Conservation (phyloP, 2,888 invertebrate species). For the Diarsia rubi region DNA sequence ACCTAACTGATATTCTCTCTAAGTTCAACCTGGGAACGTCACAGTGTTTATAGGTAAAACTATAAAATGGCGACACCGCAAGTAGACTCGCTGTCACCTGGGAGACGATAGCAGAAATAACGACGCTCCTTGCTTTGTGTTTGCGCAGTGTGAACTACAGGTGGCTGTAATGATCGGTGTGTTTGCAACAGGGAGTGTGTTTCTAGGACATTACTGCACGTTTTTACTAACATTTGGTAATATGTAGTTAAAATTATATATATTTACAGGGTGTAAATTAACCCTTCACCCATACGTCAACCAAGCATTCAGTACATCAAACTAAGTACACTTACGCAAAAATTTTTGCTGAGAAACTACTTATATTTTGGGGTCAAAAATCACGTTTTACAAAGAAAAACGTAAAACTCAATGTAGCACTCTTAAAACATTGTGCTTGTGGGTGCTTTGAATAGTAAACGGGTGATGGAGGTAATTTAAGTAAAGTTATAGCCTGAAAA, state of each 20-base stretch:
- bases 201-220: neutral
- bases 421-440: too few relatives aligned
- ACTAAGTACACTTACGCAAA: too few relatives aligned
- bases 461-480: too few relatives aligned
- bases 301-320: too few relatives aligned
- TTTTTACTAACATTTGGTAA: neutral
- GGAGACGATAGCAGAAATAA: conserved; percentile 68
- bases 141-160: conserved; percentile 25
- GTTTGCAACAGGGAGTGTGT: conserved; percentile 1
- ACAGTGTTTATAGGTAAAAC: conserved; percentile 30
- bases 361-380: too few relatives aligned
- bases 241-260: neutral
- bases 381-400: too few relatives aligned
- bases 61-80: conserved; percentile 58
- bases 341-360: too few relatives aligned
- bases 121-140: conserved; percentile 62
- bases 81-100: conserved; percentile 70
- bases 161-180: conserved; percentile 8
- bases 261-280: too few relatives aligned
- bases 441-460: too few relatives aligned
- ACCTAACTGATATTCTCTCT: neutral
- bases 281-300: too few relatives aligned
- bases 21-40: conserved; percentile 17
- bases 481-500: too few relatives aligned
- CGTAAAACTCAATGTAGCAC: too few relatives aligned